Base-by-base conservation (phyloP, 2,797 vertebrate genomes). In the Cygnus olor region DNA sequence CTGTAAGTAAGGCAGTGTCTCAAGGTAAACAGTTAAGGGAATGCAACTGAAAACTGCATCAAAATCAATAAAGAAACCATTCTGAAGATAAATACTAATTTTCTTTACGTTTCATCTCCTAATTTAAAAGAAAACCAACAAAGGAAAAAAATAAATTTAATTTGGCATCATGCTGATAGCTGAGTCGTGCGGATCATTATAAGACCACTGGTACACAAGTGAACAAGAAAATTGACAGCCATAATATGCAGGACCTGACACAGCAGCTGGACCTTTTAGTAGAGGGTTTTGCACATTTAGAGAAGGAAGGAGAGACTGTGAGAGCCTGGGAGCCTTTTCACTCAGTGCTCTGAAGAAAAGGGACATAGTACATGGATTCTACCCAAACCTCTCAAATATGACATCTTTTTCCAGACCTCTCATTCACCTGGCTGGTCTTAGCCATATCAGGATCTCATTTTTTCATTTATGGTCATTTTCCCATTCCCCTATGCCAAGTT, bases 151-250 rank as follows among this genome's bases (percentile, higher is more conserved):
- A 60, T 15, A 18, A 51, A 10, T 19, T 70, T 27, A 11, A 72
- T 38, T 45, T 69, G 28, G 24, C 21, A 76, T 11, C 9, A 17
- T 8, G 20, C 7, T 40, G 40, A 40, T 3, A 44, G 20, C 0
- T 71, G 25, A 71, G 34, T n/a, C 28, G 27, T 5, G 2, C 2
- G 84, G 36, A 68, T 22, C 19, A 28, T 28, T n/a, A 0, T 8
- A 83, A 74, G 20, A 54, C 5, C 30, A 18, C 15, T 19, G 5
- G 9, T 15, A 71, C 11, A 34, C 14, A 60, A 61, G 36, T 11
- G 61, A 92, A 79, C 11, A 56, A 76, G 40, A 17, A 12, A 60
- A 89, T 3, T 68, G 63, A 38, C 18, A 63, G 22, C 11, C 11
- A 18, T n/a, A 6, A 32, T 6, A 56, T 1, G 16, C 70, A 28